Conservation (phyloP, 2,113 vertebrate species). For the Nerophis ophidion region DNA sequence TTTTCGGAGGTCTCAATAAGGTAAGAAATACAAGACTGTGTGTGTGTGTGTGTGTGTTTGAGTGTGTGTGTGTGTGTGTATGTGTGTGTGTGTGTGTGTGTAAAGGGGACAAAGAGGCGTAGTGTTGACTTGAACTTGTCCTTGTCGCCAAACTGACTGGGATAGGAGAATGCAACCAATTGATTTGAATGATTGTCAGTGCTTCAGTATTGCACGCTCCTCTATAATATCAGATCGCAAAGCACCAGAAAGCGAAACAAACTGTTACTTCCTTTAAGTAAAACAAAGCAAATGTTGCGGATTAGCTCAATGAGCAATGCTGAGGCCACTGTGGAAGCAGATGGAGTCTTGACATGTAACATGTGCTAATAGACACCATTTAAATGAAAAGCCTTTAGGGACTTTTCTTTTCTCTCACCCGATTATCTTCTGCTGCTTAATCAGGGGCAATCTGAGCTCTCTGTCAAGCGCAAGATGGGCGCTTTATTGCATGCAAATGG, state of each 20-base stretch:
- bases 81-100: too few species aligned
- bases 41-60: too few species aligned
- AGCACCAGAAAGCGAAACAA: conserved; percentile 3
- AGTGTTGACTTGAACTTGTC: too few species aligned
- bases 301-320: conserved; percentile 12
- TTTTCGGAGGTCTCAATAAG: too few species aligned
- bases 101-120: too few species aligned
- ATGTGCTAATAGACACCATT: conserved; percentile 67
- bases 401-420: conserved; percentile 20
- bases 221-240: not conserved
- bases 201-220: too few species aligned
- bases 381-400: conserved; percentile 68
- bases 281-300: not conserved
- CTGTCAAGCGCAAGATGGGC: conserved; percentile 6
- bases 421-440: conserved; percentile 29
- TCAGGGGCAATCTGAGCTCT: conserved; percentile 39
- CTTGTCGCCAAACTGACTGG: too few species aligned
- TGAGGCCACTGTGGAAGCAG: conserved; percentile 36
- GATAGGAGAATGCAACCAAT: too few species aligned
- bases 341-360: conserved; percentile 68
- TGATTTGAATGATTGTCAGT: too few species aligned
- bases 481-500: conserved; percentile 10
- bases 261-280: not conserved
- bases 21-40: too few species aligned
- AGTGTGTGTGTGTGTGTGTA: too few species aligned